Percentiles rank a stretch among this genome's conserved stretches.
Evolutionary conservation across 2,888 invertebrate genomes (phyloP).

Genomic region (Caenorhabditis imperialis): DNA sequence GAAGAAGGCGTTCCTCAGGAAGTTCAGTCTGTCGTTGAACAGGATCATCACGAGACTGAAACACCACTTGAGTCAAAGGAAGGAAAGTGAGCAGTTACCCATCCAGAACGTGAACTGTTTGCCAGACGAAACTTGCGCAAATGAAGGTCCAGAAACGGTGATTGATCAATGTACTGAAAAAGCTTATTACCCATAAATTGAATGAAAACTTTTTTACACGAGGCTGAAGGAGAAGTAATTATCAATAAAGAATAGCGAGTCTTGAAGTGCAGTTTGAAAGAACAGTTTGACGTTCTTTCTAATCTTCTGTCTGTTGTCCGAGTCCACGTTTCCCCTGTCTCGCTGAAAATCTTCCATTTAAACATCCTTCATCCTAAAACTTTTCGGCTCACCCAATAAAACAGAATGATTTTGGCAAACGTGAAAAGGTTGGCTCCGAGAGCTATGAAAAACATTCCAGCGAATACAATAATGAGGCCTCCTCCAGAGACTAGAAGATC

Average conservation of each 20-base stretch:
- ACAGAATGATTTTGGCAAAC: slow-evolving; percentile 7
- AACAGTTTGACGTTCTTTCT: slow-evolving; percentile 24
- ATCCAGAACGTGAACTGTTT: slow-evolving; percentile 27
- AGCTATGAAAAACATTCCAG: slow-evolving; percentile 6
- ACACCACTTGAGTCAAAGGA: neutral
- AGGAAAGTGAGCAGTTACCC: slow-evolving; percentile 10
- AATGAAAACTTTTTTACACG: too few relatives aligned
- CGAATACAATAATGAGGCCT: slow-evolving; percentile 3
- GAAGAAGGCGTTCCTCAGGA: slow-evolving; percentile 4
- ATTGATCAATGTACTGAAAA: slow-evolving; percentile 11
- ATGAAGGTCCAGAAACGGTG: slow-evolving; percentile 38
- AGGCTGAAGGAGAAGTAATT: slow-evolving; percentile 19
- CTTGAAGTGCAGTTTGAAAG: slow-evolving; percentile 26
- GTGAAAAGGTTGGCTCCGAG: slow-evolving; percentile 13
- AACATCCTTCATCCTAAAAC: neutral
- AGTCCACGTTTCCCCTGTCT: neutral
- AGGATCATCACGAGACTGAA: slow-evolving; percentile 35
- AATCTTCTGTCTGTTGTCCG: slow-evolving; percentile 3
- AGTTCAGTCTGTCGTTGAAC: slow-evolving; percentile 28
- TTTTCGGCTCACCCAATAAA: slow-evolving; percentile 10
- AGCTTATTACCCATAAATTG: neutral
- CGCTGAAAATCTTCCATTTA: slow-evolving; percentile 5
- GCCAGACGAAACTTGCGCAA: slow-evolving; percentile 31
- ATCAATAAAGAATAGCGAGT: slow-evolving; percentile 24
- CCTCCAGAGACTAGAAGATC: neutral